Base-by-base conservation (phyloP, 2,113 vertebrate genomes). In the Python bivittatus region DNA sequence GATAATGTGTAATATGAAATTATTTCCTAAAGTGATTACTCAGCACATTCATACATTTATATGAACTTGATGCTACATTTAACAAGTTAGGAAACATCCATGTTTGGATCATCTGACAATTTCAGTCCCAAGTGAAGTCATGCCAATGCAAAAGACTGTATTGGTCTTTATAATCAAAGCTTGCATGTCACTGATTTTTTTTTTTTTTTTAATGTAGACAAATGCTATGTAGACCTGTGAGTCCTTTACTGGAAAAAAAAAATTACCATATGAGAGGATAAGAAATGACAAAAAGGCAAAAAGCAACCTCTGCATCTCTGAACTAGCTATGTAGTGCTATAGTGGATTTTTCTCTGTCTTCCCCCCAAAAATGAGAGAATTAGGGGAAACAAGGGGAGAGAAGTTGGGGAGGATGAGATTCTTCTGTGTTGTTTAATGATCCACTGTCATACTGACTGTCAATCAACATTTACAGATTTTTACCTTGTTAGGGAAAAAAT, bases 401-500 rank as follows among this genome's bases (percentile, higher is more conserved):
- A 60, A 0, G 1, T 17, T n/a, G 27, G 0, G 15, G 27, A 84
- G 13, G n/a, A 12, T 53, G 23, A 48, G 56, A 22, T 11, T 23
- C 8, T 52, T n/a, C 17, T 56, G 12, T 20, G 29, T 72, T 42
- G 20, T 79, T 13, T 42, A 44, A 48, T 88, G n/a, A 88, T 52
- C 33, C 79, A 15, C 27, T 44, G 27, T 48, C 9, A 79, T 33
- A 25, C 20, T 88, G 68, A 72, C 52, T 92, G 79, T 52, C 93
- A 94, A 93, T 13, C 91, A 91, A 94, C 86, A 94, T 93, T 91
- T 1, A 88, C 87, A 15, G 95, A 88, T 44, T 3, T n/a, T 44
- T 93, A 25, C 92, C 83, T 92, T 44, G n/a, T 15, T 42, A 12
- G 38, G 57, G 20, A 23, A 84, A 88, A n/a, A 89, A 44, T 92